Percentiles rank a stretch among this genome's conserved stretches.
These are phyloP conservation scores for Salticus scenicus DNA, from an alignment of 2,888 invertebrate species.

Conservation along the genomic window DNA sequence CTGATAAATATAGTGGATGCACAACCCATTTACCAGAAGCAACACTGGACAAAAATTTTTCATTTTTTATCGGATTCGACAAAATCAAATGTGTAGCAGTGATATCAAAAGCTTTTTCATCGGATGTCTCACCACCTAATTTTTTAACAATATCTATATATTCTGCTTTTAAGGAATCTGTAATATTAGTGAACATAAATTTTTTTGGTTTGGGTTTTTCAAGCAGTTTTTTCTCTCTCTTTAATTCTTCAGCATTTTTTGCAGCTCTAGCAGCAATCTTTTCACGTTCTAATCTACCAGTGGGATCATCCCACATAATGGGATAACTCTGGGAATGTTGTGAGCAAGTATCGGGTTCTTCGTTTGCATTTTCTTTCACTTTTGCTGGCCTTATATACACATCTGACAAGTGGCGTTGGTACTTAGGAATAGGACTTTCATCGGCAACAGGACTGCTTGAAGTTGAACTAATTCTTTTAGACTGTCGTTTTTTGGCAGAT, in stretches of 20 bases:
- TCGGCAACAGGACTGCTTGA: slow-evolving; percentile 32
- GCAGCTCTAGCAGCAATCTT: slow-evolving; percentile 70
- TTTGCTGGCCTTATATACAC: neutral
- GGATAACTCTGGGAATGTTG: slow-evolving; percentile 74
- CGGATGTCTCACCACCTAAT: slow-evolving; percentile 82
- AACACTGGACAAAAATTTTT: slow-evolving; percentile 89
- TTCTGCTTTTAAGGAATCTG: slow-evolving; percentile 75
- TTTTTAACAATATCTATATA: slow-evolving; percentile 79
- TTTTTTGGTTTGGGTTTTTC: slow-evolving; percentile 10
- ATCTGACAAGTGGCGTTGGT: slow-evolving; percentile 16
- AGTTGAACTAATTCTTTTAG: slow-evolving; percentile 27
- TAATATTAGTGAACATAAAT: slow-evolving; percentile 75
- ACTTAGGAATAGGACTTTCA: slow-evolving; percentile 24
- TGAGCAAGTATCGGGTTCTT: slow-evolving; percentile 32
- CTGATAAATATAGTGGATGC: slow-evolving; percentile 85
- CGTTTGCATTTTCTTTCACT: neutral
- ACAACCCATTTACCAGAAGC: slow-evolving; percentile 93
- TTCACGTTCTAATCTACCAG: slow-evolving; percentile 73
- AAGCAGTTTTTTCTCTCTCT: neutral
- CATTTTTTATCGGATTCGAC: slow-evolving; percentile 84
- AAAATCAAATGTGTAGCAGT: slow-evolving; percentile 86
- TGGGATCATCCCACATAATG: slow-evolving; percentile 77
- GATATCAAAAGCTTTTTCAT: slow-evolving; percentile 80
- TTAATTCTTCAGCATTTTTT: neutral
- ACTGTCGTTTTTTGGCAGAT: slow-evolving; percentile 53